Evolutionary conservation across 2,797 vertebrate genomes (phyloP), one percentile per base, ranked within the genome.

Genomic region (Acanthurus leucopareius): DNA sequence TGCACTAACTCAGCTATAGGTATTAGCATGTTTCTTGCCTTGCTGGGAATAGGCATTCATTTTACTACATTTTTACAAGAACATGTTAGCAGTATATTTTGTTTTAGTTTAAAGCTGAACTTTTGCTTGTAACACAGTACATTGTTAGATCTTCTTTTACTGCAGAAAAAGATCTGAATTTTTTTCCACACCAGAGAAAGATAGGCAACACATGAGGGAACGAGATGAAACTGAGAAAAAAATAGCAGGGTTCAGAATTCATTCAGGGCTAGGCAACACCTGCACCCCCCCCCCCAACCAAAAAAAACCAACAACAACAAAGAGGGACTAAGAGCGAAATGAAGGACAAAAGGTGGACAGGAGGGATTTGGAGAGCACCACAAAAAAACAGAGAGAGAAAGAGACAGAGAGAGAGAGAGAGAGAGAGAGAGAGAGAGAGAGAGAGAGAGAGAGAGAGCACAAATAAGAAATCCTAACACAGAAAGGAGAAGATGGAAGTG

Each of bases 381-480:
- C 20, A 70, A 75, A 85, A 62, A 72, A 52, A 75, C 32, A 42
- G 38, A 32, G 2, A 32, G 28, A 32, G 28, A 32, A 32, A 42
- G 38, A 19, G 22, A 42, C n/a, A 38, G 10, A n/a, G 32, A 70
- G 45, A 71, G 44, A n/a, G 15, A n/a, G 32, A 17, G 35, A 6
- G 71, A 52, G 66, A 52, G 78, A 32, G 28, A 32, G 28, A 32
- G 4, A 42, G 38, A 19, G 22, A 42, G 28, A 38, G 10, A n/a
- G 32, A 70, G 45, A 71, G 44, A n/a, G 15, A n/a, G 32, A 17
- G 35, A 6, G 71, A 52, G 66, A 52, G 78, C 7, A 13, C 60
- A 88, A 90, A 90, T 84, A 77, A 82, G 75, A 91, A 89, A 90
- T 78, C 72, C 62, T 82, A 80, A 83, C 85, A 75, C 45, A 69